phyloP scores from a whole-genome alignment of 2,113 vertebrate species.

The Periophthalmodon schlosseri region DNA sequence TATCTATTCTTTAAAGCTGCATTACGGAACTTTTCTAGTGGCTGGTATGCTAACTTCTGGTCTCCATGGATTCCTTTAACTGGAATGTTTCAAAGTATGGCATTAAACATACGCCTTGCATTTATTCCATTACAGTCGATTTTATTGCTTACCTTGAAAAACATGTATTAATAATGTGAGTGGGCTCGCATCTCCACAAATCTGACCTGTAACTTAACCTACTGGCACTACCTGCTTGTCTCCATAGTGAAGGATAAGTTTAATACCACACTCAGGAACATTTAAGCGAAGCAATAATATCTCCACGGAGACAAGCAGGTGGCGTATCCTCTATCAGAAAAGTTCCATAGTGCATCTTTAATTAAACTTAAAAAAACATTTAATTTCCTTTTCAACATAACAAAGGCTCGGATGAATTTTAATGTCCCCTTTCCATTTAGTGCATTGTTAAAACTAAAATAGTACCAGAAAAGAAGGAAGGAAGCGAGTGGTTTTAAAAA shows the following conservation, averaged over 20 bases:
- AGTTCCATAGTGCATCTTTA: not conserved
- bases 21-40: not conserved
- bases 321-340: not conserved
- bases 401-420: not conserved
- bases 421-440: conserved; percentile 38
- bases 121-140: no score
- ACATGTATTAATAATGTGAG: no score
- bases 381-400: not conserved
- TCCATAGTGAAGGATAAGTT: no score
- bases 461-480: not conserved
- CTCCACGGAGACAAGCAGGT: no score
- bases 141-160: not conserved
- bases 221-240: no score
- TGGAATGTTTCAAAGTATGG: not conserved
- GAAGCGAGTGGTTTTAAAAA: conserved; percentile 15
- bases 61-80: no score
- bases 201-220: no score
- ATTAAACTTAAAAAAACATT: not conserved
- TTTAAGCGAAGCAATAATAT: not conserved
- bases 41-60: no score
- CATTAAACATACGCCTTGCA: not conserved
- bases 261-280: no score
- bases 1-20: not conserved
- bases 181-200: no score
- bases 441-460: conserved; percentile 40